Evolutionary conservation across 2,888 invertebrate species (phyloP), one percentile per base, ranked within the genome.

Genomic region (Caenorhabditis plicata): DNA sequence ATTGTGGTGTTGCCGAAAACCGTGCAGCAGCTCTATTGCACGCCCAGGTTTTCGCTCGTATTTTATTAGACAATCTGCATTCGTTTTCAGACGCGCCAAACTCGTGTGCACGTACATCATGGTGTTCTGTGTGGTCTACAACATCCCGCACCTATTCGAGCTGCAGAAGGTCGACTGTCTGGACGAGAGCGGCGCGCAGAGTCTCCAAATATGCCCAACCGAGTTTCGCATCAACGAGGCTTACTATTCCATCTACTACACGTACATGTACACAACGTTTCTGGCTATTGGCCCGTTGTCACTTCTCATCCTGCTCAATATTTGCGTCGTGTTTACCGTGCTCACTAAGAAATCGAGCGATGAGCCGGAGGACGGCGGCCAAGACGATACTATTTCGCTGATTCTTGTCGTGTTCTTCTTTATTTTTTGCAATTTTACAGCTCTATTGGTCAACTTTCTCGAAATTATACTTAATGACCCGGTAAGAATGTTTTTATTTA

Each of bases 361-460:
- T 23, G 60, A 45, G 35, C 53, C 43, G 38, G 65, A 61, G 54
- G 47, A 47, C 60, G 22, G 19, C 19, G 23, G 40, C 27, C 19
- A 71, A 33, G 77, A 77, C 44, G 78, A 80, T 57, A 77, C 76
- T 7, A 56, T 77, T 7, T 70, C 70, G 17, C 63, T 79, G 20
- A 78, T 79, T 40, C 71, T 79, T 26, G 79, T 79, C 41, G 79
- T 79, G 2, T 79, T 71, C 41, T 68, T 79, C 64, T 79, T 79
- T 67, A 79, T 79, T 41, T 79, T 78, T 56, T 79, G 78, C 64
- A 79, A 79, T 47, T 78, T 75, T 45, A 74, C 73, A 20, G 79
- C 79, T 15, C 68, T 79, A 25, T 50, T 79, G 23, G 76, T 79
- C 64, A 79, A 79, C 47, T 79, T 79, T 50, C 66, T 79, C 54